Evolutionary conservation across 2,113 vertebrate species (phyloP).

Genomic region (Shinisaurus crocodilurus): DNA sequence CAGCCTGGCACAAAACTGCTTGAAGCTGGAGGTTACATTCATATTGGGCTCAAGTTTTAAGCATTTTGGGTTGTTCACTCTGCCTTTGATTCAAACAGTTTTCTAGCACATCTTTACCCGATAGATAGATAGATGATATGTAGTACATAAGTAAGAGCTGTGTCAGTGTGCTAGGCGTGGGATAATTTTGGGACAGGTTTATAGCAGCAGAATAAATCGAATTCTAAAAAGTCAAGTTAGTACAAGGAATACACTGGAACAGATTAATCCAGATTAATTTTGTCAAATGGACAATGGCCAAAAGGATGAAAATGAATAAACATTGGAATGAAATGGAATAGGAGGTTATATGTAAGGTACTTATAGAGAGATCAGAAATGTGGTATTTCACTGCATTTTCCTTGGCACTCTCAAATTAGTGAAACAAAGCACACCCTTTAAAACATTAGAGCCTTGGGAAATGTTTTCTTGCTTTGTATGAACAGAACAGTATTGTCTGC

Average conservation of each 20-base stretch:
- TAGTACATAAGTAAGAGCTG: neutral
- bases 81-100: neutral
- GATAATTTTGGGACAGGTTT: neutral
- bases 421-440: neutral
- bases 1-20: neutral
- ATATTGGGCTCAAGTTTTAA: neutral
- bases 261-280: conserved; percentile 12
- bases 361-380: neutral
- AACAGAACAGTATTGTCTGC: neutral
- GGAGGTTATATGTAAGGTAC: neutral
- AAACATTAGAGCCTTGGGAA: conserved; percentile 29
- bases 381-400: accelerated
- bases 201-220: neutral
- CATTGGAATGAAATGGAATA: neutral
- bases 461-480: conserved; percentile 23
- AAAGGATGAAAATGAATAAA: neutral
- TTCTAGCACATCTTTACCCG: neutral
- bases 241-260: neutral
- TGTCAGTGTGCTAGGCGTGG: neutral
- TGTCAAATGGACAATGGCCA: neutral
- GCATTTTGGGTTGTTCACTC: neutral
- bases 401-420: neutral
- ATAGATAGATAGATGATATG: too few species aligned
- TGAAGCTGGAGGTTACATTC: neutral
- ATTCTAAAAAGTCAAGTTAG: neutral